Conservation (phyloP, 2,113 vertebrate species). For the Apeltes quadracus region DNA sequence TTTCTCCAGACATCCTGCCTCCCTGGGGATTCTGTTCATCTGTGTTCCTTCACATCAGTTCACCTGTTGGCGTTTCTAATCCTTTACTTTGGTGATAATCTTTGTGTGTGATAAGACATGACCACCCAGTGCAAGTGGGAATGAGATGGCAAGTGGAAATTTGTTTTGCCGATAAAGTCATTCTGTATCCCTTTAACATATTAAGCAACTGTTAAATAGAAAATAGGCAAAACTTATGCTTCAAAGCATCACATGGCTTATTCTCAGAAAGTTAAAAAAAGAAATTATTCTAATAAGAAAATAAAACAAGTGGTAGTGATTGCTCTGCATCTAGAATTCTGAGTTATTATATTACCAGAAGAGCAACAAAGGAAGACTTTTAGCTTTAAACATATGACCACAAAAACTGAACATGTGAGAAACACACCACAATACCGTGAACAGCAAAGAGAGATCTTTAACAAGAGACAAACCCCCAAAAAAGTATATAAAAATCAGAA, state of each 20-base stretch:
- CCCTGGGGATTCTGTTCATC: constrained; percentile 58
- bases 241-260: constrained; percentile 83
- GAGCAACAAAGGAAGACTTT: constrained; percentile 84
- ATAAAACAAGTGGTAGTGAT: constrained; percentile 65
- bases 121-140: constrained; percentile 63
- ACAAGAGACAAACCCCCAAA: constrained; percentile 75
- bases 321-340: constrained; percentile 75
- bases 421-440: constrained; percentile 73
- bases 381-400: constrained; percentile 74
- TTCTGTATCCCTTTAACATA: constrained; percentile 57
- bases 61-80: constrained; percentile 49
- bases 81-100: constrained; percentile 78
- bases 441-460: constrained; percentile 69
- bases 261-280: constrained; percentile 74
- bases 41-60: constrained; percentile 41
- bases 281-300: constrained; percentile 63
- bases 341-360: constrained; percentile 74
- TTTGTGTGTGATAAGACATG: constrained; percentile 62
- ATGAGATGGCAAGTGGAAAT: constrained; percentile 58
- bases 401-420: constrained; percentile 65
- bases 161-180: constrained; percentile 67
- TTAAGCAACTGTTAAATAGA: constrained; percentile 71
- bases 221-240: constrained; percentile 80
- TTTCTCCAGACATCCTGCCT: constrained; percentile 63
- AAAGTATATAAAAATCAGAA: constrained; percentile 76